These are phyloP conservation scores for Nothoprocta perdicaria DNA, from an alignment of 2,113 vertebrate genomes.

Conservation along the genomic window DNA sequence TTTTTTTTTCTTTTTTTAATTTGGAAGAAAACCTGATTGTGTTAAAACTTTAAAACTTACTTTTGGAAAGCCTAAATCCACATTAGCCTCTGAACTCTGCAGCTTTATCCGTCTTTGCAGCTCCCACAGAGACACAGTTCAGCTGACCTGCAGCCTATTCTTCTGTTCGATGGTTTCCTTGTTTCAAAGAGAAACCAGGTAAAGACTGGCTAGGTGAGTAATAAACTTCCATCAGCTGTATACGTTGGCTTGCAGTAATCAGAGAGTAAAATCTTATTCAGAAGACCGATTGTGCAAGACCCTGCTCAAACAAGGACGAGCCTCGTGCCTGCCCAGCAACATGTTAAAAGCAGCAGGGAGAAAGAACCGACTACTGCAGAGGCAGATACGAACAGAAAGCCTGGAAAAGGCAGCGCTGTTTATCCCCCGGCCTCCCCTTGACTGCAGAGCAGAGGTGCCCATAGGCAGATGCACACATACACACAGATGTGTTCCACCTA, in stretches of 20 bases:
- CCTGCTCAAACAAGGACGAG: background rate
- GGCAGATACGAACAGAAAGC: background rate
- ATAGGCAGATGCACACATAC: background rate
- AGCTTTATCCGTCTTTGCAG: background rate
- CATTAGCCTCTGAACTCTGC: background rate
- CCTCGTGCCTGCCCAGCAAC: background rate
- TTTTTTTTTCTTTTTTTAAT: background rate
- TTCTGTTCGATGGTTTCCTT: constrained; percentile 11
- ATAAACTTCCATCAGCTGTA: constrained; percentile 7
- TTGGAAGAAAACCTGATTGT: background rate
- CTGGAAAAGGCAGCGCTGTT: background rate
- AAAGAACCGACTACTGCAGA: background rate
- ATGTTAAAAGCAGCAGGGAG: background rate
- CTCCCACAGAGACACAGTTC: background rate
- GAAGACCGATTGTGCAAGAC: constrained; percentile 23
- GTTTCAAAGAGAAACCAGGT: constrained; percentile 8
- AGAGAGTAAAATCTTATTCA: background rate
- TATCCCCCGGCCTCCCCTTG: background rate
- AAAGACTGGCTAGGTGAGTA: constrained; percentile 28
- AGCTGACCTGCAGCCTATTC: background rate
- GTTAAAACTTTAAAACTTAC: background rate
- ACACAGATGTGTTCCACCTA: background rate
- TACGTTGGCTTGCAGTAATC: background rate
- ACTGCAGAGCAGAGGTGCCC: background rate
- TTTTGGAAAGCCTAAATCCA: background rate